phyloP scores from a whole-genome alignment of 2,888 invertebrate genomes.

The Steinernema hermaphroditum region DNA sequence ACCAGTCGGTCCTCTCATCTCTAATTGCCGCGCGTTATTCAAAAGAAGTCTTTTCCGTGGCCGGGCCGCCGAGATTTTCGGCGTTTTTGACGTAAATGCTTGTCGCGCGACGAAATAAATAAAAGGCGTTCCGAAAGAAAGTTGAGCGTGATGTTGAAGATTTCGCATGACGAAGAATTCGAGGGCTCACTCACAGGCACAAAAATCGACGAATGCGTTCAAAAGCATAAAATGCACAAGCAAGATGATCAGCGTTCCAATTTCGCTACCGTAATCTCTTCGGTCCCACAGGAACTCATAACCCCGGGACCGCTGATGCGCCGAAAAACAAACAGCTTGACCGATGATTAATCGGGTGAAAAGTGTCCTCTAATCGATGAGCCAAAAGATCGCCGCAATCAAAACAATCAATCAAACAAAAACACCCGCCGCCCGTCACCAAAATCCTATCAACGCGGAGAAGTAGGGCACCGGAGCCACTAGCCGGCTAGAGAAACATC shows the following conservation, averaged over 20 bases:
- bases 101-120: too few species aligned
- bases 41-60: constrained; percentile 20
- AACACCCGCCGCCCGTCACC: not conserved
- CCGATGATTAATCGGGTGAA: not conserved
- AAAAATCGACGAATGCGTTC: too few species aligned
- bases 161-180: too few species aligned
- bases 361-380: not conserved
- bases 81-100: not conserved
- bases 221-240: too few species aligned
- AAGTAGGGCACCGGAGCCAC: not conserved
- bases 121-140: too few species aligned
- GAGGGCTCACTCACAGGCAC: too few species aligned
- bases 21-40: constrained; percentile 31
- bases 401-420: constrained; percentile 27
- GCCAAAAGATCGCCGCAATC: not conserved
- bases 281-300: too few species aligned
- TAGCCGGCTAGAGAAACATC: not conserved
- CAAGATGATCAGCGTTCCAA: too few species aligned
- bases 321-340: not conserved
- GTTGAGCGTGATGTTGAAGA: too few species aligned
- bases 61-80: constrained; percentile 3
- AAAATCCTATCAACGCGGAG: not conserved
- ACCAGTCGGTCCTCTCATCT: constrained; percentile 13
- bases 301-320: too few species aligned
- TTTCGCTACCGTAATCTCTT: too few species aligned